phyloP scores from a whole-genome alignment of 2,888 invertebrate genomes.

The Zaprionus obscuricornis region DNA sequence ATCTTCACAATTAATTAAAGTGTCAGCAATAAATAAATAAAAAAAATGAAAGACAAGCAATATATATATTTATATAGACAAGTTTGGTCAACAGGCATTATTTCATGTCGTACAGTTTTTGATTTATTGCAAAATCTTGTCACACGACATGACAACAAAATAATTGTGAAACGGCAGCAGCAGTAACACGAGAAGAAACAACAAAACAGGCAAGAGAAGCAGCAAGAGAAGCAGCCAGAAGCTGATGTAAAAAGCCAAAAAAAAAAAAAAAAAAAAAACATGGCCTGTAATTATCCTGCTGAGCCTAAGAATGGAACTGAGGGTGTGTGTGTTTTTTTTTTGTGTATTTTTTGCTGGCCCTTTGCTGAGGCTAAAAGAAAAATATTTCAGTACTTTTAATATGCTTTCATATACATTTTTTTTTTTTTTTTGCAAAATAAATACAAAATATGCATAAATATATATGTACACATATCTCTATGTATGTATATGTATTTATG shows the following conservation, averaged over 20 bases:
- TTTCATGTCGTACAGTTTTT: conserved; percentile 47
- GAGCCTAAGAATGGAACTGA: neutral
- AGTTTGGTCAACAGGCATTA: conserved; percentile 23
- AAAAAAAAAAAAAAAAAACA: conserved; percentile 30
- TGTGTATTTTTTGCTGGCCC: conserved; percentile 17
- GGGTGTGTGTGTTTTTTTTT: neutral
- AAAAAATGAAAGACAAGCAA: conserved; percentile 23
- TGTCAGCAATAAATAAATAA: conserved; percentile 23
- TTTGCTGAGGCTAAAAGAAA: conserved; percentile 25
- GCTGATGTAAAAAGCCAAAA: too few species aligned
- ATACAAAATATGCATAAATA: neutral
- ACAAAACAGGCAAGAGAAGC: too few species aligned
- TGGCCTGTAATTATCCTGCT: conserved; percentile 37
- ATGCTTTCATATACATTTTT: conserved; percentile 9
- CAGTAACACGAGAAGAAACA: too few species aligned
- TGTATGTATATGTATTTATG: conserved; percentile 16
- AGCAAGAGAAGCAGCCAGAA: neutral
- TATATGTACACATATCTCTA: conserved; percentile 6
- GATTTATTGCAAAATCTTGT: conserved; percentile 63
- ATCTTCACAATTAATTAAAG: conserved; percentile 19
- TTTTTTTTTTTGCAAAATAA: conserved; percentile 17
- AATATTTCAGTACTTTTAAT: neutral
- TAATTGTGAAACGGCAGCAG: too few species aligned
- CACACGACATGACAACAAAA: conserved; percentile 54
- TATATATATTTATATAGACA: conserved; percentile 50